Base-by-base conservation (phyloP, 1,140 invertebrate species). In the Pseudoatta argentina region DNA sequence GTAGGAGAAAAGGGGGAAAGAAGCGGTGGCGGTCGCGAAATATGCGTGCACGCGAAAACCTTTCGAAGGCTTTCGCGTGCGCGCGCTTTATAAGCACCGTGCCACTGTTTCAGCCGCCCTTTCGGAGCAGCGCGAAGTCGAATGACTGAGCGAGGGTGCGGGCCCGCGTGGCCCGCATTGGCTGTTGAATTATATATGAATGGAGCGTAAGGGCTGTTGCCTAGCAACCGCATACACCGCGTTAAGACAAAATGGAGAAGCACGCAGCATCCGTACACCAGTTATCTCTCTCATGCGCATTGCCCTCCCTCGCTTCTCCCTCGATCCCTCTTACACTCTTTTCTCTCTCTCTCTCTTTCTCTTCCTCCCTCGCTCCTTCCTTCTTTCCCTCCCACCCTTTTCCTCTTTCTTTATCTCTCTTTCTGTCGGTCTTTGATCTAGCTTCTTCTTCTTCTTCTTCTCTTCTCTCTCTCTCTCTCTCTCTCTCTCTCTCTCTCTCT, bases 121-220 rank as follows among this genome's bases (percentile, higher is more conserved):
- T 94, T 93, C 93, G 91, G 92, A 93, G 90, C 88, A 71, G 88
- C 90, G 88, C 86, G 90, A 79, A 89, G 81, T 85, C 86, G 91
- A 91, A 90, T 87, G 91, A 91, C 88, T 87, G 92, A 86, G 92
- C 91, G 91, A 92, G 91, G 93, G 92, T 93, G 92, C 91, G 92
- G 93, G 91, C 88, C 93, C 94, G 94, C 95, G 94, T 95, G 95
- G 94, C 94, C 94, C 94, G 95, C 94, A 95, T 95, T 95, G 94
- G 94, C 92, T 95, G 94, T 86, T 95, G 94, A 95, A 95, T 95
- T 95, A 95, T 95, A 95, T 94, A 95, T 95, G 95, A 95, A 94
- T 93, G 93, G 95, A 95, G 94, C 94, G 94, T 95, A 95, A 95
- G 94, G 94, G 94, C 94, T 94, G 95, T 95, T 95, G 95, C 95